These are phyloP conservation scores for Sylvilagus floridanus DNA, from an alignment of 2,797 vertebrate genomes.

Conservation along the genomic window DNA sequence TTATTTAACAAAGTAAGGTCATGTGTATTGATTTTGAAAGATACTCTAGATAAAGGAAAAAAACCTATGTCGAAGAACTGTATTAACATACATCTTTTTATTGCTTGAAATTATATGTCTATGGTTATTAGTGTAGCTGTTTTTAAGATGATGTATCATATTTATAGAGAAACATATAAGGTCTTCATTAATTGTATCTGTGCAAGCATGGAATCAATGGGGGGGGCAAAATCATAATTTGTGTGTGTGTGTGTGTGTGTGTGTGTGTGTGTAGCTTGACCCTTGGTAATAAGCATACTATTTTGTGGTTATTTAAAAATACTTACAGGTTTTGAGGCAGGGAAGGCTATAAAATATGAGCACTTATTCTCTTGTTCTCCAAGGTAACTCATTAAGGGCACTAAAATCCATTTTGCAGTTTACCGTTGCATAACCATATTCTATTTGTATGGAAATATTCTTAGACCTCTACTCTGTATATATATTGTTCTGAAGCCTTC, in stretches of 20 bases:
- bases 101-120: background rate
- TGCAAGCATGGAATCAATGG: background rate
- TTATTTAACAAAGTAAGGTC: background rate
- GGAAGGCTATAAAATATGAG: background rate
- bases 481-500: background rate
- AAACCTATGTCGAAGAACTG: background rate
- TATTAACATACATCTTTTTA: background rate
- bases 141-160: background rate
- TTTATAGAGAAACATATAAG: background rate
- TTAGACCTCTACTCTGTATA: background rate
- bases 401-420: background rate
- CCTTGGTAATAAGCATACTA: background rate
- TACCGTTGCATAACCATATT: background rate
- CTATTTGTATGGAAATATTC: slow-evolving; percentile 29
- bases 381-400: background rate
- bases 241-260: background rate
- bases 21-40: background rate
- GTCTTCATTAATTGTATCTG: background rate
- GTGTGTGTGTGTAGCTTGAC: background rate
- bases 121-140: background rate
- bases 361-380: background rate
- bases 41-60: background rate
- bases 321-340: background rate
- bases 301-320: background rate
- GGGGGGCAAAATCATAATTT: background rate